Conservation (phyloP, 2,888 invertebrate genomes). For the Acanthosepion pharaonis region DNA sequence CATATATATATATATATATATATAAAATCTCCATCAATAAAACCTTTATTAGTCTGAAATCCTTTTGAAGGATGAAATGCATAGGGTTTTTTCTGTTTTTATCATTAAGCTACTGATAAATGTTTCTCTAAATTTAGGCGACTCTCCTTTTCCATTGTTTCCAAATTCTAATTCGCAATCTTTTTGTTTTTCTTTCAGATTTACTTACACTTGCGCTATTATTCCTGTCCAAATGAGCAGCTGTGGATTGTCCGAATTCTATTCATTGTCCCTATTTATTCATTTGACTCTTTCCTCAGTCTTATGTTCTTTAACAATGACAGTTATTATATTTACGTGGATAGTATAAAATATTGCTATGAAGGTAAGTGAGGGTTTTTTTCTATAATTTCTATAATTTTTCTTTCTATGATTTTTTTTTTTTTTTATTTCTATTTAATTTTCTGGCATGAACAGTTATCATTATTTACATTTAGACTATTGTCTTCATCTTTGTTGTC, state of each 20-base stretch:
- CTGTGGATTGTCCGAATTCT: conserved; percentile 99
- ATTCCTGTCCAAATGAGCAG: conserved; percentile 98
- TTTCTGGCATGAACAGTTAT: no score
- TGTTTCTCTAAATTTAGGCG: no score
- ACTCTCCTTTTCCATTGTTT: not conserved
- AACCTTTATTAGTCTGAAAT: no score
- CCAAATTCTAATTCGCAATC: not conserved
- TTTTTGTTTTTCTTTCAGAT: conserved; percentile 80
- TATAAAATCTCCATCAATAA: no score
- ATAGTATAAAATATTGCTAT: conserved; percentile 98
- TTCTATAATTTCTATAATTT: not conserved
- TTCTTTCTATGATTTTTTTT: not conserved
- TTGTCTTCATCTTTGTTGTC: no score
- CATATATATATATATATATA: no score
- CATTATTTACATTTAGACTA: no score
- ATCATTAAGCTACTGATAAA: no score
- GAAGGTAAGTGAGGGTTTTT: conserved; percentile 82
- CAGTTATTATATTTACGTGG: conserved; percentile 98
- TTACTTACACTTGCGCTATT: conserved; percentile 97
- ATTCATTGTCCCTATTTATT: conserved; percentile 99
- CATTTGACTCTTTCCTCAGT: conserved; percentile 98
- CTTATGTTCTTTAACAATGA: conserved; percentile 97
- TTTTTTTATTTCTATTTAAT: no score
- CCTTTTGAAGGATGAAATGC: no score
- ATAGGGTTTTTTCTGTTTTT: no score